These are phyloP conservation scores for Mustela lutreola DNA, from an alignment of 2,113 vertebrate genomes.

Conservation along the genomic window DNA sequence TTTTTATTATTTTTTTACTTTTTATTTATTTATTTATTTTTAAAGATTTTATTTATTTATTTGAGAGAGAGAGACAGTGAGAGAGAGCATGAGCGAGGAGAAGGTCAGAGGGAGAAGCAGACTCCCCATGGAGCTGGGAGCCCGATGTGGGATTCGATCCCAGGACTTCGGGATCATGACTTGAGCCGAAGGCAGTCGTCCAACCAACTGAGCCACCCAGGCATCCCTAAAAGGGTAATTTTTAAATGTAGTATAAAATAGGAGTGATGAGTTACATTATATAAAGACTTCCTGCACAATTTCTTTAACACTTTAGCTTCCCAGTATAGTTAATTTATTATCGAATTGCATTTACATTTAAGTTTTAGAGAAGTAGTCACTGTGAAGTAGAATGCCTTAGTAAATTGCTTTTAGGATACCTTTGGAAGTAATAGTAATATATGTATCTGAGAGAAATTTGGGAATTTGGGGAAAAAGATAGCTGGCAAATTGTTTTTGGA, in stretches of 20 bases:
- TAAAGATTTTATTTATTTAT: too few relatives aligned
- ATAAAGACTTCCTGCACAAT: constrained; percentile 45
- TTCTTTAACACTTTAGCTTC: constrained; percentile 41
- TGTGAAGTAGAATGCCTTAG: constrained; percentile 9
- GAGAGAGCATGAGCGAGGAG: too few relatives aligned
- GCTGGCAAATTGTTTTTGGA: constrained; percentile 58
- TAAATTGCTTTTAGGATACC: constrained; percentile 50
- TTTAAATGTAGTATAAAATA: background rate
- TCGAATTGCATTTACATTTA: background rate
- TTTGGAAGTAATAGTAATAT: constrained; percentile 15
- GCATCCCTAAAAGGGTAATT: background rate
- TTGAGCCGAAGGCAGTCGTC: background rate
- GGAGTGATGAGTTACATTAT: background rate
- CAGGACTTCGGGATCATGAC: background rate
- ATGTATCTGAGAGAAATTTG: constrained; percentile 33
- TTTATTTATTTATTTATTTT: too few relatives aligned
- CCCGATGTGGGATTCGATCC: background rate
- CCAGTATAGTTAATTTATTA: background rate
- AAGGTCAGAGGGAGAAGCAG: background rate
- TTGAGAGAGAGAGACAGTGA: too few relatives aligned
- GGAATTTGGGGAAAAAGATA: constrained; percentile 46
- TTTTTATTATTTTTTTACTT: background rate
- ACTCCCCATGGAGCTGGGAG: background rate
- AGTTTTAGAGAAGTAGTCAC: background rate
- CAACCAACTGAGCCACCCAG: background rate